phyloP scores from a whole-genome alignment of 2,113 vertebrate species.

The Sinocyclocheilus maitianheensis region DNA sequence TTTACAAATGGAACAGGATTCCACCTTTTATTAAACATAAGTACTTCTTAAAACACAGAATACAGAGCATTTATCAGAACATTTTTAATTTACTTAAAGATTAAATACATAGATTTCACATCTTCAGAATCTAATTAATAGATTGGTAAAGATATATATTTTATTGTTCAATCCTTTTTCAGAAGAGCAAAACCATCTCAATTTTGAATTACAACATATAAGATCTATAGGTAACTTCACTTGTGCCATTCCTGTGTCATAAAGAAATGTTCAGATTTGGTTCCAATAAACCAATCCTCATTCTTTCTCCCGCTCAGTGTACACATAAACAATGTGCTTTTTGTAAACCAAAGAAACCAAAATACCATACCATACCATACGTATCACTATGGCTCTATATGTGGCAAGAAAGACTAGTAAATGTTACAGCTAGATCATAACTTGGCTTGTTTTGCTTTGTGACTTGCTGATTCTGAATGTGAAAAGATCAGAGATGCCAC shows the following conservation, averaged over 20 bases:
- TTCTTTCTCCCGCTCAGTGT: not conserved
- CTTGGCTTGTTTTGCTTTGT: not conserved
- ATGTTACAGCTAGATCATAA: not conserved
- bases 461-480: not conserved
- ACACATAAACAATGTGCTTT: not conserved
- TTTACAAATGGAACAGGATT: not conserved
- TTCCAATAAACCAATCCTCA: not conserved
- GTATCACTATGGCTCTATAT: slow-evolving; percentile 8
- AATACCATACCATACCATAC: not conserved
- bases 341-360: not conserved
- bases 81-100: not conserved
- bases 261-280: not conserved
- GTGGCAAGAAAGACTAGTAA: not conserved
- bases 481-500: not conserved
- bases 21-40: not conserved
- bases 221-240: not conserved
- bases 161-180: not conserved
- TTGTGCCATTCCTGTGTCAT: not conserved
- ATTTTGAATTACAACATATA: not conserved
- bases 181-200: not conserved
- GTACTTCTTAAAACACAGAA: not conserved
- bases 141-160: not conserved
- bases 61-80: not conserved
- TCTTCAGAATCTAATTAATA: not conserved
- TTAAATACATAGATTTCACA: not conserved